phyloP scores from a whole-genome alignment of 2,113 vertebrate genomes.

The Mustelus asterias region DNA sequence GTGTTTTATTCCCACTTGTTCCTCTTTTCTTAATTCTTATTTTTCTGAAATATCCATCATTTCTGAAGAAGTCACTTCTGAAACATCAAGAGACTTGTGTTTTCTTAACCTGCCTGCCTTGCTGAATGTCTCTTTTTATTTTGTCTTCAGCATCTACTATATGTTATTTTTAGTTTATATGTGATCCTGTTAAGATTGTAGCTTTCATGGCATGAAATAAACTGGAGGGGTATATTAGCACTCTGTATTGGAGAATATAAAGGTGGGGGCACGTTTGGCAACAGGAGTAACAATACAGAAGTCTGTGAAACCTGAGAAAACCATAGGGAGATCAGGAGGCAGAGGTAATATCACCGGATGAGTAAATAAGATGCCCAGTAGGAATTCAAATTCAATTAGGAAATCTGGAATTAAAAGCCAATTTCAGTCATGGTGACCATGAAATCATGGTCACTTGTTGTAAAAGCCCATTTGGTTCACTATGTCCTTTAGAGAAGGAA shows the following conservation, averaged over 20 bases:
- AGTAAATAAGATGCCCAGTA: too few species aligned
- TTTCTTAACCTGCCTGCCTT: background rate
- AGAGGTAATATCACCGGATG: too few species aligned
- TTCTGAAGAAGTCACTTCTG: background rate
- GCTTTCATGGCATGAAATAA: background rate
- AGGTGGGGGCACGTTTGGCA: background rate
- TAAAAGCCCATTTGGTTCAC: too few species aligned
- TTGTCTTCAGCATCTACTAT: background rate
- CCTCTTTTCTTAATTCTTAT: background rate
- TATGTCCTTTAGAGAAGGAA: too few species aligned
- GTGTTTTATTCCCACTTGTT: background rate
- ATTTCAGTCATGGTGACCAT: too few species aligned
- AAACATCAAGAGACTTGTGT: background rate
- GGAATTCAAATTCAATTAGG: too few species aligned
- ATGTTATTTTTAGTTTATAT: background rate
- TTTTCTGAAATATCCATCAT: background rate
- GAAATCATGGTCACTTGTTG: too few species aligned
- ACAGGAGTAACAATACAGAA: background rate
- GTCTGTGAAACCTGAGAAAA: background rate
- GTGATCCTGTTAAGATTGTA: background rate
- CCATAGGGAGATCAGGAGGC: too few species aligned
- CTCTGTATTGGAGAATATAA: background rate
- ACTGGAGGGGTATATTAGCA: background rate
- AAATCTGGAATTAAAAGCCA: too few species aligned
- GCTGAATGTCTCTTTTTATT: background rate